Conservation (phyloP, 1,140 invertebrate species). For the Triops cancriformis region DNA sequence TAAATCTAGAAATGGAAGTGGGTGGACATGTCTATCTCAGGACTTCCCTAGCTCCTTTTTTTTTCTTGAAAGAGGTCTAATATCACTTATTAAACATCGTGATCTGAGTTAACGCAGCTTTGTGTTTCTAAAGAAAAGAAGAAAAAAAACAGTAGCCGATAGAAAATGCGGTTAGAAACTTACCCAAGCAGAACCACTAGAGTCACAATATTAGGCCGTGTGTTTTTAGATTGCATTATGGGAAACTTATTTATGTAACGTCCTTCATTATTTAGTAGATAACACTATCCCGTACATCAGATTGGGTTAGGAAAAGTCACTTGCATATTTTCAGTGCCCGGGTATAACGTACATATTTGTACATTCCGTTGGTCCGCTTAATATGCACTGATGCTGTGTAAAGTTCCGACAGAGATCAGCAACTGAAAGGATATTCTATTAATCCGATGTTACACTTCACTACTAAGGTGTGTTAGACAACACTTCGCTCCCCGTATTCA, state of each 20-base stretch:
- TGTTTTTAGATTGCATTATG: not conserved
- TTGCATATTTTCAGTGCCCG: not conserved
- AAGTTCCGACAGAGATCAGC: not conserved
- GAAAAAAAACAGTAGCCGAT: too few species aligned
- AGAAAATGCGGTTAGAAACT: not conserved
- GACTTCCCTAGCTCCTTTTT: not conserved
- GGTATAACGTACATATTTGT: not conserved
- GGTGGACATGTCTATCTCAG: not conserved
- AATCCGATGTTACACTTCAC: not conserved
- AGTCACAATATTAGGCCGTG: not conserved
- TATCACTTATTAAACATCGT: not conserved
- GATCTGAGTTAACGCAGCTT: not conserved
- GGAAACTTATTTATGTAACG: not conserved
- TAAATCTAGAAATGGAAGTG: not conserved
- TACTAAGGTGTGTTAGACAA: not conserved
- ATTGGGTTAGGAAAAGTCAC: not conserved
- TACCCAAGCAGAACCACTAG: not conserved
- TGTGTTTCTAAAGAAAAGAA: too few species aligned
- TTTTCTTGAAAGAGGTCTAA: not conserved
- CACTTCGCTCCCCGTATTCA: not conserved
- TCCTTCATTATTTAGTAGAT: not conserved
- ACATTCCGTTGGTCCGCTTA: not conserved
- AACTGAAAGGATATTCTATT: not conserved
- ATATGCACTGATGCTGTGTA: not conserved
- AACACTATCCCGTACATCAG: not conserved